Evolutionary conservation across 2,888 invertebrate species (phyloP), one percentile per base, ranked within the genome.

Genomic region (Disparrhopalites patrizii): DNA sequence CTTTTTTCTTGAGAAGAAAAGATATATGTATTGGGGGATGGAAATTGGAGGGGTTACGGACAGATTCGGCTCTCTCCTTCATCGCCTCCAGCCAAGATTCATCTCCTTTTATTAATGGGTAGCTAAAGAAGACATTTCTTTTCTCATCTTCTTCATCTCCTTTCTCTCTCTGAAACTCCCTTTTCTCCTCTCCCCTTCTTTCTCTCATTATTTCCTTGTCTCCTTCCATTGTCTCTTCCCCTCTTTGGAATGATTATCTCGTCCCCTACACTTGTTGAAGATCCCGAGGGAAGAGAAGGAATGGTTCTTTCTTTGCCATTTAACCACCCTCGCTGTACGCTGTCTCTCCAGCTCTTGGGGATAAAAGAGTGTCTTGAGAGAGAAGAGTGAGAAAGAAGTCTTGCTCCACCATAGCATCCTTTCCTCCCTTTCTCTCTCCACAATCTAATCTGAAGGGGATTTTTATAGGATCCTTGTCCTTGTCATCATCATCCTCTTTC

Each of bases 61-160:
- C n/a, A n/a, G n/a, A n/a, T n/a, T n/a, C n/a, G n/a, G n/a, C n/a
- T n/a, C n/a, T n/a, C n/a, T 68, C 65, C 69, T 67, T 71, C 70
- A 73, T 73, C 70, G 73, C 73, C 73, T 67, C 65, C 67, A 73
- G 73, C 69, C 67, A 66, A 68, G 71, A 55, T 71, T 69, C 71
- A 68, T 71, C 71, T 67, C 61, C 66, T 68, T 71, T 73, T 73
- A 73, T 73, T 73, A 73, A 73, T 73, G 73, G 73, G 60, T 70
- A 65, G 70, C 64, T 73, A 69, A 73, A 73, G 70, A 73, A 73
- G 73, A 73, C 73, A 70, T 73, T 73, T 72, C 70, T 68, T n/a
- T n/a, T n/a, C n/a, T n/a, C n/a, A n/a, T n/a, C n/a, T n/a, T n/a
- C n/a, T n/a, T n/a, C n/a, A n/a, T n/a, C n/a, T n/a, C n/a, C n/a